Evolutionary conservation across 2,113 vertebrate genomes (phyloP).

Genomic region (Leucopsar rothschildi): DNA sequence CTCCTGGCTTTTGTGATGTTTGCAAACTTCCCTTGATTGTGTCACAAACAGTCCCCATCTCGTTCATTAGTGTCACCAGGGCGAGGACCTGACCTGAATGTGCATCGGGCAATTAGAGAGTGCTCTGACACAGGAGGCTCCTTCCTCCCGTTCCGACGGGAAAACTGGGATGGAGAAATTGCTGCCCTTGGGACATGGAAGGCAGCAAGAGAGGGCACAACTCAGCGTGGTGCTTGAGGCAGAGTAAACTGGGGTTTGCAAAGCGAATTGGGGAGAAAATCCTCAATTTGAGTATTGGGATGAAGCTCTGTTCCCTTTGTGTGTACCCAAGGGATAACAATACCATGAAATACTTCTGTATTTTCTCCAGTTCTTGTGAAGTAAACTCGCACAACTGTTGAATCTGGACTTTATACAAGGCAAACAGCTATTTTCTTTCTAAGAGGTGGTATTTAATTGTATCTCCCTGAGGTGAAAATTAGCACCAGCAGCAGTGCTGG

Average conservation of each 20-base stretch:
- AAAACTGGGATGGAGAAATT: not conserved
- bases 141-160: not conserved
- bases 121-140: not conserved
- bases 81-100: constrained; percentile 51
- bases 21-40: constrained; percentile 52
- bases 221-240: not conserved
- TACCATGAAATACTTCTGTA: accelerated
- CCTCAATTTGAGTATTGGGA: accelerated
- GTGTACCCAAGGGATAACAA: not conserved
- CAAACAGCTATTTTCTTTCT: not conserved
- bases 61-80: not conserved
- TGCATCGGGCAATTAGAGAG: not conserved
- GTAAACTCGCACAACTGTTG: not conserved
- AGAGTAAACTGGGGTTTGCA: not conserved
- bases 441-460: not conserved
- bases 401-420: not conserved
- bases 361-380: not conserved
- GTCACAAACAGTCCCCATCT: constrained; percentile 28
- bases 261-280: not conserved
- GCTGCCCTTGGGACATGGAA: not conserved
- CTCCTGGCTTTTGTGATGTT: constrained; percentile 32
- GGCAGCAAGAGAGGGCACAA: not conserved
- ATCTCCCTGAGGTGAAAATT: not conserved
- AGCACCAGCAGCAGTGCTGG: not conserved
- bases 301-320: not conserved